Conservation (phyloP, 2,888 invertebrate species). For the Hydropsyche betteni region DNA sequence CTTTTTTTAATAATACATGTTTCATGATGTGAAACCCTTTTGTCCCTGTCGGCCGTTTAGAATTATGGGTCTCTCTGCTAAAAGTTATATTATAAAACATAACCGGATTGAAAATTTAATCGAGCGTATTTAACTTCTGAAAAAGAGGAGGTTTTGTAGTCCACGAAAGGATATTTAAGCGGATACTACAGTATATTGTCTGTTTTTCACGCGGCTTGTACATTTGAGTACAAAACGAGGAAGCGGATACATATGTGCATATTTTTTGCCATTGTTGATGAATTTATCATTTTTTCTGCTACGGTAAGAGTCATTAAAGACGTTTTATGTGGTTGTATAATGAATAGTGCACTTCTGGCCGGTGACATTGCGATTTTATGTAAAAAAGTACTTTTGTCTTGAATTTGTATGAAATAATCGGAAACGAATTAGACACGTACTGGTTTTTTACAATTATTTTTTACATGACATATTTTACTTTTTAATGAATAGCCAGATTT, state of each 20-base stretch:
- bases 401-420: neutral
- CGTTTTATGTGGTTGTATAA: neutral
- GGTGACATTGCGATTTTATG: neutral
- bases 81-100: slow-evolving; percentile 1
- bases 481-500: too few species aligned
- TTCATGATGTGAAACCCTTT: slow-evolving; percentile 9
- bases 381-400: neutral
- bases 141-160: neutral
- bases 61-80: neutral
- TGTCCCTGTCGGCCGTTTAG: neutral
- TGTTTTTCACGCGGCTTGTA: neutral
- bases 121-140: neutral
- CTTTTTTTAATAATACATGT: slow-evolving; percentile 6
- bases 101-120: slow-evolving; percentile 19
- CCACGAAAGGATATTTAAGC: slow-evolving; percentile 7
- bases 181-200: neutral
- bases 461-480: too few species aligned
- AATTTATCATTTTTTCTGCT: too few species aligned
- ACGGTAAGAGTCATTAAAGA: too few species aligned
- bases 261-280: too few species aligned
- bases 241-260: too few species aligned
- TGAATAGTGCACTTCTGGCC: neutral
- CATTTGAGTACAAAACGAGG: too few species aligned
- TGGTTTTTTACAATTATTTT: too few species aligned
- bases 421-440: slow-evolving; percentile 7